A percentile compares a stretch with the other conserved stretches of the same genome.
These are phyloP conservation scores for Theristicus caerulescens DNA, from an alignment of 2,113 vertebrate genomes.

Conservation along the genomic window DNA sequence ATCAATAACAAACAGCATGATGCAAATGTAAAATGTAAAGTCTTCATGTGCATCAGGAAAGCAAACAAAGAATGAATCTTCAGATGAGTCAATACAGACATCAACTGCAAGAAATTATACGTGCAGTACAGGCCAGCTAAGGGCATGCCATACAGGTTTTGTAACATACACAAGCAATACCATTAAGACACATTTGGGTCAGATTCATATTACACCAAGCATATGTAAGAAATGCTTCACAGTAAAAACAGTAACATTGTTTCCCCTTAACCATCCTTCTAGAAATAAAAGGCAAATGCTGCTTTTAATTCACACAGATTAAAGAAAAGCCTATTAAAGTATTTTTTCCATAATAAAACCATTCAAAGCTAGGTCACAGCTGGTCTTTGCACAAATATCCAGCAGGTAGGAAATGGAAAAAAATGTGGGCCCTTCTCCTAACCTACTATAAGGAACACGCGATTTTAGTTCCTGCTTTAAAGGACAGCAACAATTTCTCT, in stretches of 20 bases:
- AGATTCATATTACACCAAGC: not conserved
- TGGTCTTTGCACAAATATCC: not conserved
- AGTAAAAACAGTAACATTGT: not conserved
- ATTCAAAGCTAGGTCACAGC: not conserved
- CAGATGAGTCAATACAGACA: not conserved
- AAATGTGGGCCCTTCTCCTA: not conserved
- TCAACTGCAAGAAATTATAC: not conserved
- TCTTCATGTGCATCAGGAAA: not conserved
- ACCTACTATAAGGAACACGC: not conserved
- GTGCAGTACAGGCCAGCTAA: not conserved
- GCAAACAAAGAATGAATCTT: not conserved
- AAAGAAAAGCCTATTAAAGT: not conserved
- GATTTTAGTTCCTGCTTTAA: not conserved
- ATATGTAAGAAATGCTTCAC: not conserved
- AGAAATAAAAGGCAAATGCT: conserved; percentile 8
- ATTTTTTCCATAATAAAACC: not conserved
- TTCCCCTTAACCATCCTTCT: not conserved
- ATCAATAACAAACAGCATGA: not conserved
- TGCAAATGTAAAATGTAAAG: not conserved
- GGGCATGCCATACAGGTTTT: not conserved
- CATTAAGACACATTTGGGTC: not conserved
- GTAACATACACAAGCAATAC: not conserved
- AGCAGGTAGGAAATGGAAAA: not conserved
- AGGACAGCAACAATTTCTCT: not conserved
- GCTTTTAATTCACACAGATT: conserved; percentile 4